A percentile compares a stretch with the other conserved stretches of the same genome.
phyloP scores from a whole-genome alignment of 2,113 vertebrate species.

The Corvus moneduloides region DNA sequence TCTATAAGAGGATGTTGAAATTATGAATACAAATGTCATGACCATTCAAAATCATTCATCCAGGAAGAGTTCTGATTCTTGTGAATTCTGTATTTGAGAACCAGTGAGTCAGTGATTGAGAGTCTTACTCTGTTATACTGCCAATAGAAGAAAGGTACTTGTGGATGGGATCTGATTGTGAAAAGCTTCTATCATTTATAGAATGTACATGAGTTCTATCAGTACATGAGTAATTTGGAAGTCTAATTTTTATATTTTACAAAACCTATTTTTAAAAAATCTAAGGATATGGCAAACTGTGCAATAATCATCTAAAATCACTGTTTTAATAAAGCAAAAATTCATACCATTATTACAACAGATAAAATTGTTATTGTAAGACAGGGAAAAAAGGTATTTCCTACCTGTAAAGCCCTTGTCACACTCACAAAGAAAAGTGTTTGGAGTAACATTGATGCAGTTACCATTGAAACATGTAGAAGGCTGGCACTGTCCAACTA shows the following conservation, averaged over 20 bases:
- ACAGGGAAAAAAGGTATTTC: not conserved
- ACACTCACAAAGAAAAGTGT: constrained; percentile 76
- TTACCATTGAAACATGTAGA: constrained; percentile 72
- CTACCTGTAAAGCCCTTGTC: constrained; percentile 75
- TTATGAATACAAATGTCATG: not conserved
- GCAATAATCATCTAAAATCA: not conserved
- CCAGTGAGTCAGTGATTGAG: not conserved
- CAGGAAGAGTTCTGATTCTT: not conserved
- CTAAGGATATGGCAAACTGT: not conserved
- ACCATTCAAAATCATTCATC: not conserved
- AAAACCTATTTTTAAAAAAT: not conserved
- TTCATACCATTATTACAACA: not conserved
- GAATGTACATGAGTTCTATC: not conserved
- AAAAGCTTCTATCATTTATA: not conserved
- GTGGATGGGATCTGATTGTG: not conserved
- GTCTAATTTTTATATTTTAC: not conserved
- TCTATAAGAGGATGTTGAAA: not conserved
- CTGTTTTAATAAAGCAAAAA: not conserved
- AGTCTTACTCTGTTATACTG: not conserved
- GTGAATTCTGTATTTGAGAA: not conserved
- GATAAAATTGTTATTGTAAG: not conserved
- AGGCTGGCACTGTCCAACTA: constrained; percentile 73
- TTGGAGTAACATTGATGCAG: constrained; percentile 65
- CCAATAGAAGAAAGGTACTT: not conserved
- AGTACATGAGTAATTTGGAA: not conserved